Evolutionary conservation across 2,888 invertebrate genomes (phyloP), one percentile per base, ranked within the genome.

Genomic region (Cacoxenus indagator): DNA sequence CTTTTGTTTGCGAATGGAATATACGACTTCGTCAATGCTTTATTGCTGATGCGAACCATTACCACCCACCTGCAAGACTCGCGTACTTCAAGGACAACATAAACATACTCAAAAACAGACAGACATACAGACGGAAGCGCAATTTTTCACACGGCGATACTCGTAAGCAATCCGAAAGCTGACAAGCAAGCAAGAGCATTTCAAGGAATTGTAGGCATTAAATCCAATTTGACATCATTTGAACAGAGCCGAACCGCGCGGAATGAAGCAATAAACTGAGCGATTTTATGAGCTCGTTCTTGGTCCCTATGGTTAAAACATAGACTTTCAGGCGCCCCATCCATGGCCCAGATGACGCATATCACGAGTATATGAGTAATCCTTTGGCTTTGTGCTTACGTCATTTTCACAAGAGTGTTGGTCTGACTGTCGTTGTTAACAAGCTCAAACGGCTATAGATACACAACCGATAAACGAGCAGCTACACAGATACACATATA

Each of bases 141-240:
- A 54, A 54, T 54, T 54, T 54, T 22, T 54, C 24, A 26, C 54
- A 26, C 54, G 22, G n/a, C 24, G 14, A 31, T 31, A 19, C 19
- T 29, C 37, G 17, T 19, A 37, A 17, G 17, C 29, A 31, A 59
- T 19, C n/a, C 4, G 14, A 17, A 51, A 37, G 8, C 8, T 37
- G 37, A 37, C 37, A 37, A 37, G 5, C 14, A 37, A 11, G 9
- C 8, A 37, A 37, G 37, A 14, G n/a, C n/a, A n/a, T n/a, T n/a
- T n/a, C n/a, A 37, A 37, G 37, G 31, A 31, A 31, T 31, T 14
- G 37, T 59, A 31, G 17, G n/a, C 59, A 59, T 59, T 59, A 59
- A 59, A 31, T 31, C 14, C 19, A n/a, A 59, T 31, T 59, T 59
- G 2, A 59, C 37, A 31, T 17, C 31, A 59, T n/a, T n/a, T 22